Evolutionary conservation across 92 coral and sea anemone genomes (phyloP).

Genomic region (Umimayanthus chanpuru): DNA sequence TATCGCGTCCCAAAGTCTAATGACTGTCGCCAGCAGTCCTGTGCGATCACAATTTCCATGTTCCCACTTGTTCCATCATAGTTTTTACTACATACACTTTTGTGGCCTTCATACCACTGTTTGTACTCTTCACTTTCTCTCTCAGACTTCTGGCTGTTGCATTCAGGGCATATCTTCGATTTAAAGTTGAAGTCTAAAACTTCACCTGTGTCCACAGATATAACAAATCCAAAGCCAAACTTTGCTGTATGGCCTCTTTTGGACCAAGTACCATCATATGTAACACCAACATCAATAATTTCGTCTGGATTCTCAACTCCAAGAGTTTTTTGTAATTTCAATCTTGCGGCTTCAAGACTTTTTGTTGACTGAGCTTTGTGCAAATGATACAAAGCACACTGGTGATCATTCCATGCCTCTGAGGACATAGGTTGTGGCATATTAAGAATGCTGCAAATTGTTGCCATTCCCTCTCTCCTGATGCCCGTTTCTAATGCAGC

Average conservation of each 20-base stretch:
- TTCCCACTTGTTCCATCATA: slow-evolving; percentile 7
- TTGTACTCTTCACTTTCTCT: neutral
- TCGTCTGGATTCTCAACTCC: no score
- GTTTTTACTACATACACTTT: neutral
- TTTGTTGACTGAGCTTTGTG: slow-evolving; percentile 32
- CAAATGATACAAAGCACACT: slow-evolving; percentile 29
- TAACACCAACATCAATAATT: slow-evolving; percentile 1
- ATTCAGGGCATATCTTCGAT: neutral
- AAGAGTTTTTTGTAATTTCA: slow-evolving; percentile 3
- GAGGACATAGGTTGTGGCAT: slow-evolving; percentile 58
- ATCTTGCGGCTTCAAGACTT: slow-evolving; percentile 24
- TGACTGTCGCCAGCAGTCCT: neutral
- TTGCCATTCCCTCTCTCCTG: slow-evolving; percentile 56
- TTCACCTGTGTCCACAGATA: slow-evolving; percentile 7
- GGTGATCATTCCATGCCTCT: slow-evolving; percentile 48
- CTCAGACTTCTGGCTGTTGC: neutral
- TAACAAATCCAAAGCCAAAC: slow-evolving; percentile 9
- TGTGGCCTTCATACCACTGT: neutral
- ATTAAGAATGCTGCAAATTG: slow-evolving; percentile 54
- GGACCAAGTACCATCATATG: slow-evolving; percentile 33
- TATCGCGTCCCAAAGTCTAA: slow-evolving; percentile 13
- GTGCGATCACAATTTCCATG: neutral
- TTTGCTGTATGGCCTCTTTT: slow-evolving; percentile 9
- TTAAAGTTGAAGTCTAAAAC: neutral
- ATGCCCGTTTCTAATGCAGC: neutral